These are phyloP conservation scores for Pollachius pollachius DNA, from an alignment of 2,113 vertebrate species.

Conservation along the genomic window DNA sequence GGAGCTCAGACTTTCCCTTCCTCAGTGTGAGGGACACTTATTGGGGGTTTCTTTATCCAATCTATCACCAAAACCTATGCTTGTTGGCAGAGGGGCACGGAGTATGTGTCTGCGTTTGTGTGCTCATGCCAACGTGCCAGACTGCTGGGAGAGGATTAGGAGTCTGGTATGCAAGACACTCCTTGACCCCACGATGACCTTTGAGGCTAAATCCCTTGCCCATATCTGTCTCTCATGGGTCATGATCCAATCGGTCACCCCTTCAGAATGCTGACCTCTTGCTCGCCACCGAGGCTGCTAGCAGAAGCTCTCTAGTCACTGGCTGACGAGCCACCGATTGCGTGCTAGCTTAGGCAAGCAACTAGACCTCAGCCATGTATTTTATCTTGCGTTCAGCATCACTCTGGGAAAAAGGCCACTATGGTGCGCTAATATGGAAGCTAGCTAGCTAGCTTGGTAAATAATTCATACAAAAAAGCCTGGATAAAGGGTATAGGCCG, in stretches of 20 bases:
- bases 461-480: not conserved
- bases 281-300: conserved; percentile 57
- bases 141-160: conserved; percentile 68
- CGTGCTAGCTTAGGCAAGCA: not conserved
- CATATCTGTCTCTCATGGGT: conserved; percentile 70
- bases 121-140: conserved; percentile 54
- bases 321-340: conserved; percentile 35
- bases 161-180: conserved; percentile 71
- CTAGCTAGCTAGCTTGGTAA: no score
- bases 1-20: not conserved
- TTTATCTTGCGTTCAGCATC: no score
- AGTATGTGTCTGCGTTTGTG: conserved; percentile 30
- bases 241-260: conserved; percentile 73
- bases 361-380: no score
- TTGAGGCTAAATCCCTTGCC: conserved; percentile 65
- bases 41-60: conserved; percentile 56
- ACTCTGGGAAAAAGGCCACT: no score
- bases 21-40: conserved; percentile 35
- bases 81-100: conserved; percentile 19
- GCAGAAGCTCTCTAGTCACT: conserved; percentile 54
- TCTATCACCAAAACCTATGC: conserved; percentile 54
- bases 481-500: not conserved
- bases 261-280: conserved; percentile 67
- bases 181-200: conserved; percentile 66
- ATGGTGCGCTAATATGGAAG: no score